phyloP scores from a whole-genome alignment of 2,797 vertebrate genomes.

The Amniataba percoides region DNA sequence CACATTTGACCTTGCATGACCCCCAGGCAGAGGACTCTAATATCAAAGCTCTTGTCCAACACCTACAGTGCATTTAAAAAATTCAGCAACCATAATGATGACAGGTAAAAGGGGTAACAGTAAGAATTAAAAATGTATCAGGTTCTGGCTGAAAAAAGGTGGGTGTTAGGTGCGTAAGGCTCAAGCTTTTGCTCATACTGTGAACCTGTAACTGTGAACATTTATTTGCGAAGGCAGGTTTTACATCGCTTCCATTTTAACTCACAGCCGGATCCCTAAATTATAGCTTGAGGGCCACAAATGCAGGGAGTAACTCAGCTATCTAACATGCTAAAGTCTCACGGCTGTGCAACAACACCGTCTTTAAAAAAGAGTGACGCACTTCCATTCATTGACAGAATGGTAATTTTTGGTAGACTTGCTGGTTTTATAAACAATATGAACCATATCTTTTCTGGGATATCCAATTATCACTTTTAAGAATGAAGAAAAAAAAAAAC shows the following conservation, averaged over 20 bases:
- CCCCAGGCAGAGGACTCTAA: neutral
- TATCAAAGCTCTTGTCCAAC: slow-evolving; percentile 6
- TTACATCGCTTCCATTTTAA: slow-evolving; percentile 76
- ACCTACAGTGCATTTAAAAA: slow-evolving; percentile 13
- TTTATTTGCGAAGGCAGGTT: slow-evolving; percentile 56
- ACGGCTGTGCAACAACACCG: slow-evolving; percentile 45
- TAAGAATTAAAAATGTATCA: slow-evolving; percentile 8
- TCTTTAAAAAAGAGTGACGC: slow-evolving; percentile 72
- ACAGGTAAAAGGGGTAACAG: neutral
- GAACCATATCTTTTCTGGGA: slow-evolving; percentile 13
- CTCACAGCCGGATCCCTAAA: slow-evolving; percentile 76
- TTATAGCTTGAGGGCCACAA: slow-evolving; percentile 82
- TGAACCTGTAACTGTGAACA: slow-evolving; percentile 46
- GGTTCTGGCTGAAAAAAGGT: neutral
- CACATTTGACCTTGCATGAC: slow-evolving; percentile 37
- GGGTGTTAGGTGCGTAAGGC: neutral
- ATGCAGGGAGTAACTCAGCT: slow-evolving; percentile 77
- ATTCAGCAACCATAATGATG: neutral
- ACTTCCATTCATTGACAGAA: slow-evolving; percentile 63
- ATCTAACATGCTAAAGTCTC: slow-evolving; percentile 61
- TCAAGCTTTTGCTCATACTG: slow-evolving; percentile 35
- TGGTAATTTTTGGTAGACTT: slow-evolving; percentile 45
- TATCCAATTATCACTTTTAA: slow-evolving; percentile 32
- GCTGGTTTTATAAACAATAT: slow-evolving; percentile 50
- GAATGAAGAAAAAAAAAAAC: neutral